These are phyloP conservation scores for Champsocephalus gunnari DNA, from an alignment of 2,797 vertebrate genomes.

Conservation along the genomic window DNA sequence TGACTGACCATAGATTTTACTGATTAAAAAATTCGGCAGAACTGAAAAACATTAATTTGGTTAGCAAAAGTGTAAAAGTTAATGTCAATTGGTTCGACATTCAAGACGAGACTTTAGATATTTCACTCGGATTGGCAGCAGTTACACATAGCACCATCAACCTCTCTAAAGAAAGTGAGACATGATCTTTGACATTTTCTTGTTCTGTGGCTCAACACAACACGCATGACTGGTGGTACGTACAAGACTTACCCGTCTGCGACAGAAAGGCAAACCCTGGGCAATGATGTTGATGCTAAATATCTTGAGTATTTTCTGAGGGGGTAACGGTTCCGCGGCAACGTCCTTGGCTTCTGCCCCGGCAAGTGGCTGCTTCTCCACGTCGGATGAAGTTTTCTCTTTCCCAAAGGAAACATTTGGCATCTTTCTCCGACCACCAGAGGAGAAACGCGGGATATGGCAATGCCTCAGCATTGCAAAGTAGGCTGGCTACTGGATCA, in stretches of 20 bases:
- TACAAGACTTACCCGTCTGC: constrained; percentile 92
- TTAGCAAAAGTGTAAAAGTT: neutral
- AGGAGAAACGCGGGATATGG: constrained; percentile 84
- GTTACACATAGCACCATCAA: neutral
- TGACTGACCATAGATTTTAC: neutral
- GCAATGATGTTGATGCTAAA: constrained; percentile 99
- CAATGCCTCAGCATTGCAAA: constrained; percentile 87
- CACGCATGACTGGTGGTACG: neutral
- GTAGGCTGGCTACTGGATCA: constrained; percentile 70
- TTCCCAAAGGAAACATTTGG: constrained; percentile 85
- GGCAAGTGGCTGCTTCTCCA: constrained; percentile 86
- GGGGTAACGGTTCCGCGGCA: constrained; percentile 86
- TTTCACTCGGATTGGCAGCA: neutral
- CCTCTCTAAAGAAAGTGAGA: neutral
- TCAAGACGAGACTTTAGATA: no score
- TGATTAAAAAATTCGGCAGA: neutral
- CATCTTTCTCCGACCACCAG: constrained; percentile 86
- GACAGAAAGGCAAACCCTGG: constrained; percentile 96
- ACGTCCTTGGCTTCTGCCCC: constrained; percentile 87
- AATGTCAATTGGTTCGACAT: neutral
- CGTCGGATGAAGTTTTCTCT: constrained; percentile 82
- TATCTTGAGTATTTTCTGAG: constrained; percentile 96
- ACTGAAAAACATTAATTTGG: neutral
- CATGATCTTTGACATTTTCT: constrained; percentile 60
- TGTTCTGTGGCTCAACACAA: constrained; percentile 2